Conservation (phyloP, 1,140 invertebrate genomes). For the Conus ventricosus region DNA sequence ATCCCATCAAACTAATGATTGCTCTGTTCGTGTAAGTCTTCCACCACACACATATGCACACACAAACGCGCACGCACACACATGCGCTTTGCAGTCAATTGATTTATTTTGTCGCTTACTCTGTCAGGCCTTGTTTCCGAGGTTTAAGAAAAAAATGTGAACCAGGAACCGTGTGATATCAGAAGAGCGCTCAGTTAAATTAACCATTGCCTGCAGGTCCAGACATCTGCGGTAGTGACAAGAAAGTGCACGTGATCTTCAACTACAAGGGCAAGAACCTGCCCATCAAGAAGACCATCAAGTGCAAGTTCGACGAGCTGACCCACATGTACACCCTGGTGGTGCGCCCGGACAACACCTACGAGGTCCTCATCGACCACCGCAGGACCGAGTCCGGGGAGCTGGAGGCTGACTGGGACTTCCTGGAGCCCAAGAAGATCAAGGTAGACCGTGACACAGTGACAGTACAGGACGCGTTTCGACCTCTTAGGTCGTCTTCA, state of each 20-base stretch:
- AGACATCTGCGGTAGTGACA: constrained; percentile 97
- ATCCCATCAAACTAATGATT: no score
- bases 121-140: no score
- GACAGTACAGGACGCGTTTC: background rate
- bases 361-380: constrained; percentile 96
- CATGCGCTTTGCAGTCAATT: no score
- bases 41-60: no score
- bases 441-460: constrained; percentile 57
- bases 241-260: constrained; percentile 99
- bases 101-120: no score
- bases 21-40: no score
- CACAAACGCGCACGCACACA: no score
- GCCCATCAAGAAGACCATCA: constrained; percentile 92
- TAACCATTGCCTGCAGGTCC: constrained; percentile 80
- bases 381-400: constrained; percentile 95
- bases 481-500: no score
- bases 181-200: no score
- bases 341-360: constrained; percentile 96
- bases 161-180: no score
- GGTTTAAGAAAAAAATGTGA: no score
- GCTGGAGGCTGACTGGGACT: constrained; percentile 98
- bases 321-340: constrained; percentile 99
- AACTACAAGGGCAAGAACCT: constrained; percentile 99
- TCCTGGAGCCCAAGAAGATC: constrained; percentile 80
- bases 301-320: constrained; percentile 92